Evolutionary conservation across 2,113 vertebrate species (phyloP).

Genomic region (Petromus typicus): DNA sequence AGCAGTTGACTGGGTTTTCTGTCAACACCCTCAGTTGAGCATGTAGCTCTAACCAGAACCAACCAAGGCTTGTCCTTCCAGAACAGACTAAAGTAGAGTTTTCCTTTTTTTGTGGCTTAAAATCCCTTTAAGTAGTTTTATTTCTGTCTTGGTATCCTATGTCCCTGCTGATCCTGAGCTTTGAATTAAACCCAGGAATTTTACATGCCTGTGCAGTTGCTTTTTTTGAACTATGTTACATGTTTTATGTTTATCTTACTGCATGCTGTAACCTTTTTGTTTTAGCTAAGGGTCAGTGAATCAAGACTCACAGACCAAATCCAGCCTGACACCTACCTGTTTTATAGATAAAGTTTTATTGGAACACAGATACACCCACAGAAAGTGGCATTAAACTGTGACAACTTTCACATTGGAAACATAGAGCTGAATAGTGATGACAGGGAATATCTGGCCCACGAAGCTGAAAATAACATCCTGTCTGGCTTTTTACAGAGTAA

Average conservation of each 20-base stretch:
- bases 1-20: neutral
- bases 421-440: neutral
- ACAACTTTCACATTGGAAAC: neutral
- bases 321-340: neutral
- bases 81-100: neutral
- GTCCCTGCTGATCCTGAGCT: neutral
- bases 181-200: neutral
- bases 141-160: neutral
- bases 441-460: neutral
- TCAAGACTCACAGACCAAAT: neutral
- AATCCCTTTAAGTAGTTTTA: neutral
- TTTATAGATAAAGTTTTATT: slow-evolving; percentile 40
- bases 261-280: neutral
- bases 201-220: neutral
- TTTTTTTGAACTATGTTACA: neutral
- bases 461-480: neutral
- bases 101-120: neutral
- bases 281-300: neutral
- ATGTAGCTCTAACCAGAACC: neutral
- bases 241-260: neutral
- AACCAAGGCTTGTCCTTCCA: neutral
- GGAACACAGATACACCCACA: neutral
- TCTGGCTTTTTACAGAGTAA: neutral
- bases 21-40: neutral
- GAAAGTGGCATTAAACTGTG: neutral